phyloP scores from a whole-genome alignment of 1,140 invertebrate species.

The Chrysomallon squamiferum region DNA sequence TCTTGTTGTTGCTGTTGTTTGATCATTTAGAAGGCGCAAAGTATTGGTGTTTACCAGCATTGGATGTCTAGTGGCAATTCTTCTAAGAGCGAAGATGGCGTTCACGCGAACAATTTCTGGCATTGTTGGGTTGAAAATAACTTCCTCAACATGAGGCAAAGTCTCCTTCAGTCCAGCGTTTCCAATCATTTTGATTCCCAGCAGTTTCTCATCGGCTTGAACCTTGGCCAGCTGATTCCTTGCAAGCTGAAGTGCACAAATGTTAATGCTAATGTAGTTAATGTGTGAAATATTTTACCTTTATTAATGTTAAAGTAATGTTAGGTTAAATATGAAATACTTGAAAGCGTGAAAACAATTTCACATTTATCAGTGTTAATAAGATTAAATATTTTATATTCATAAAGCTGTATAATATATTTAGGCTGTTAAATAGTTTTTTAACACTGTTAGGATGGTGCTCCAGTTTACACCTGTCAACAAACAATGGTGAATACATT shows the following conservation, averaged over 20 bases:
- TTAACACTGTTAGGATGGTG: no score
- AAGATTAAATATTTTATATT: no score
- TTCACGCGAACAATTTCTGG: conserved; percentile 33
- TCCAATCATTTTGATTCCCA: conserved; percentile 37
- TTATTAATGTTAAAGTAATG: background rate
- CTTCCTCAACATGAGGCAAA: conserved; percentile 30
- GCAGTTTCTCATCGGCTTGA: conserved; percentile 17
- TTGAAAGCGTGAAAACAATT: no score
- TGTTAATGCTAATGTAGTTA: background rate
- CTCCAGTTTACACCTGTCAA: no score
- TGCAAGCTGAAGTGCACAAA: background rate
- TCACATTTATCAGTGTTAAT: no score
- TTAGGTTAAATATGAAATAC: no score
- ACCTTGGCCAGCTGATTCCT: background rate
- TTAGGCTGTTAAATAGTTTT: no score
- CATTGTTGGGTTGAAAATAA: conserved; percentile 34
- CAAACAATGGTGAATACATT: no score
- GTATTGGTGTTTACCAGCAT: conserved; percentile 30
- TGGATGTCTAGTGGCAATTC: conserved; percentile 28
- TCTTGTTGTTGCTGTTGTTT: no score
- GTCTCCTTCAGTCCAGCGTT: conserved; percentile 46
- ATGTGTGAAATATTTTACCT: background rate
- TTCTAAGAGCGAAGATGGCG: conserved; percentile 49
- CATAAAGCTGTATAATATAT: no score
- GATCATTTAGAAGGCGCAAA: no score